Evolutionary conservation across 2,113 vertebrate genomes (phyloP).

Genomic region (Psophia crepitans): DNA sequence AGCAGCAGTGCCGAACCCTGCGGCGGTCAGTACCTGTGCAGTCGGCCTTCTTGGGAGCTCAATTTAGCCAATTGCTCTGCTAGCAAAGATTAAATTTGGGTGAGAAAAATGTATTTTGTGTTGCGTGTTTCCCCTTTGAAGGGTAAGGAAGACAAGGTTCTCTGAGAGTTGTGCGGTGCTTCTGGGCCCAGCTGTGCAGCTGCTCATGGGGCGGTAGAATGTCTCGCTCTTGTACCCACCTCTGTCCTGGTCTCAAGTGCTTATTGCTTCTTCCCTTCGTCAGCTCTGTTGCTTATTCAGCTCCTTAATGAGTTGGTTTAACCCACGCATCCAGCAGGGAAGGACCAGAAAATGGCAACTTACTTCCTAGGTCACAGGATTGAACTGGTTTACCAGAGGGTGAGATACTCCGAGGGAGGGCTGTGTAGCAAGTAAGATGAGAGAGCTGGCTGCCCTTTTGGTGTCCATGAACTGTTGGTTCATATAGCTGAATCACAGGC

Average conservation of each 20-base stretch:
- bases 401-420: rapidly evolving
- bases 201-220: too few relatives aligned
- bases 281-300: not conserved
- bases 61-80: rapidly evolving
- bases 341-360: not conserved
- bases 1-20: not conserved
- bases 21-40: not conserved
- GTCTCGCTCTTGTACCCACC: rapidly evolving
- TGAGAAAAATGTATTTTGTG: rapidly evolving
- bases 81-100: rapidly evolving
- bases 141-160: not conserved
- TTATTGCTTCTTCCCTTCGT: not conserved
- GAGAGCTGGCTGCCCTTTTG: not conserved
- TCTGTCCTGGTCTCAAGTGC: rapidly evolving
- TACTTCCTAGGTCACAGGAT: not conserved
- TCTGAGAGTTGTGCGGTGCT: rapidly evolving
- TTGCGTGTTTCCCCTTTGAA: too few relatives aligned
- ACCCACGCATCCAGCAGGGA: not conserved
- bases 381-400: not conserved
- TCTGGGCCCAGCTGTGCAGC: not conserved
- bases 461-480: not conserved
- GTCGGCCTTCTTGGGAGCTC: rapidly evolving
- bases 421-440: too few relatives aligned
- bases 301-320: not conserved
- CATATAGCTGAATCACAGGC: rapidly evolving